A percentile compares a stretch with the other conserved stretches of the same genome.
Evolutionary conservation across 2,113 vertebrate genomes (phyloP).

Genomic region (Hippotragus niger): DNA sequence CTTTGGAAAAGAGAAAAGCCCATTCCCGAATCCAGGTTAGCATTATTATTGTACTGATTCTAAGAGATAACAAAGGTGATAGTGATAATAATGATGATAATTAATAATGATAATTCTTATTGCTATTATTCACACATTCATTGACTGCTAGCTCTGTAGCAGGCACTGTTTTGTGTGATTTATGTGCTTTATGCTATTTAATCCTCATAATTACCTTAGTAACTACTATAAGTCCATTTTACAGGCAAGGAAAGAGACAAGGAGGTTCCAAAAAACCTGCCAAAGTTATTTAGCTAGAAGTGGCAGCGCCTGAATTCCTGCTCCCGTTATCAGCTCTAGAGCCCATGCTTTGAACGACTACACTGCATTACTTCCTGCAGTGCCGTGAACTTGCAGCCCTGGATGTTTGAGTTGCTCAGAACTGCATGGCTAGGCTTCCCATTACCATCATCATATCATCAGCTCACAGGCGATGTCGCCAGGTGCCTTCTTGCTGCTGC

Average conservation of each 20-base stretch:
- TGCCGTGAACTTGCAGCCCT: too few species aligned
- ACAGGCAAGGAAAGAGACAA: not conserved
- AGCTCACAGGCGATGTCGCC: not conserved
- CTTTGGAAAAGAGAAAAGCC: not conserved
- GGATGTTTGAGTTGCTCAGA: fast-evolving
- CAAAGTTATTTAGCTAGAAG: not conserved
- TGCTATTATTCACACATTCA: not conserved
- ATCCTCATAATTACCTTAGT: not conserved
- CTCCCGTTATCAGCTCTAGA: not conserved
- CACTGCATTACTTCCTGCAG: too few species aligned
- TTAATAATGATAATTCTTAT: not conserved
- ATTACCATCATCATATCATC: not conserved
- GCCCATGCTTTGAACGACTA: fast-evolving
- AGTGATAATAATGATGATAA: not conserved
- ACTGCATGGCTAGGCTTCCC: fast-evolving
- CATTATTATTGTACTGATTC: not conserved
- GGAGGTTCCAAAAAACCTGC: not conserved
- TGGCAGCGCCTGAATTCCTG: not conserved
- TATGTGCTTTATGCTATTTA: not conserved
- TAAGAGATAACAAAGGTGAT: not conserved
- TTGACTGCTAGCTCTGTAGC: not conserved
- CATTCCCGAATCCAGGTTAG: not conserved
- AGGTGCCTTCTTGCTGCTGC: not conserved
- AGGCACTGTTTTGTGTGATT: not conserved
- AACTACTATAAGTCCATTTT: not conserved